Conservation (phyloP, 1,140 invertebrate species). For the Lamellibrachia luymesi region DNA sequence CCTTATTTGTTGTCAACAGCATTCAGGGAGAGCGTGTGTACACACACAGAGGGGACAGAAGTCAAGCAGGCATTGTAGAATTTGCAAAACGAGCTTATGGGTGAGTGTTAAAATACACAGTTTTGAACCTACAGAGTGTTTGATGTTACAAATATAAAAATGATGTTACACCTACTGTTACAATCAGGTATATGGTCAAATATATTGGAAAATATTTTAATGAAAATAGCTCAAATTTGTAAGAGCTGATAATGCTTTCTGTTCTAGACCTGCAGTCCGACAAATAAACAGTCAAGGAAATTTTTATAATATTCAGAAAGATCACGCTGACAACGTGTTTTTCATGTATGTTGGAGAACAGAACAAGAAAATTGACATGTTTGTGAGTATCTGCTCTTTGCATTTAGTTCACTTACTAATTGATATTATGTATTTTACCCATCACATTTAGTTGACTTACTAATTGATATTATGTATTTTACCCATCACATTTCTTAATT, state of each 20-base stretch:
- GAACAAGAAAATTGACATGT: slow-evolving; percentile 67
- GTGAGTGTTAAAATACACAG: slow-evolving; percentile 36
- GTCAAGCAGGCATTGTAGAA: slow-evolving; percentile 87
- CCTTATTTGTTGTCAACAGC: slow-evolving; percentile 60
- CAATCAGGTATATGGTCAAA: neutral
- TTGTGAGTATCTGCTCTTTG: slow-evolving; percentile 62
- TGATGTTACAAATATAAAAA: too few relatives aligned
- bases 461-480: too few relatives aligned
- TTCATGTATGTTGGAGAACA: slow-evolving; percentile 83
- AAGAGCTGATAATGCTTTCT: neutral
- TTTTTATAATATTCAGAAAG: slow-evolving; percentile 71
- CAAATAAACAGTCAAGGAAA: slow-evolving; percentile 74
- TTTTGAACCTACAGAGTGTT: neutral
- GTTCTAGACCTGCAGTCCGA: slow-evolving; percentile 72
- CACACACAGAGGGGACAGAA: slow-evolving; percentile 84
- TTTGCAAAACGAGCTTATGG: slow-evolving; percentile 88
- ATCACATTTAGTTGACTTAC: too few relatives aligned
- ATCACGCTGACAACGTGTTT: slow-evolving; percentile 70
- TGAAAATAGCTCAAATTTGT: neutral
- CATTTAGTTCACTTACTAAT: neutral
- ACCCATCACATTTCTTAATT: too few relatives aligned
- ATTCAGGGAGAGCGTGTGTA: slow-evolving; percentile 81
- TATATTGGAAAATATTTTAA: neutral
- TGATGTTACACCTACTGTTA: neutral
- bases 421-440: too few relatives aligned